phyloP scores from a whole-genome alignment of 1,140 invertebrate species.

The Drosophila repletoides region DNA sequence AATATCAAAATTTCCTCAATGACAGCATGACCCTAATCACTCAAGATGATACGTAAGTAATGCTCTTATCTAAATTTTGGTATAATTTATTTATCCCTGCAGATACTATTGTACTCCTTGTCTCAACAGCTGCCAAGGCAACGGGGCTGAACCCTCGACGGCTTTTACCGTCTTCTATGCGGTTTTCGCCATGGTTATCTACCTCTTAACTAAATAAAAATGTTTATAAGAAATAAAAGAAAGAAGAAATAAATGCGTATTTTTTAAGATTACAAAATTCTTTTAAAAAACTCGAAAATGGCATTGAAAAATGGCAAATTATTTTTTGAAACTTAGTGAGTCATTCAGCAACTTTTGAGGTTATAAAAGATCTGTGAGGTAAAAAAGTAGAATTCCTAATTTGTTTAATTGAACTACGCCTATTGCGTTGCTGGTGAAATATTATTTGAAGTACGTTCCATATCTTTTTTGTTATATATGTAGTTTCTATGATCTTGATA shows the following conservation, averaged over 20 bases:
- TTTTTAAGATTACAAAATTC: no score
- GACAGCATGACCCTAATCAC: slow-evolving; percentile 51
- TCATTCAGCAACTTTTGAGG: no score
- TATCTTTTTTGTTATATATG: neutral
- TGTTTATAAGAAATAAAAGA: no score
- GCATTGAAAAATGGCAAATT: no score
- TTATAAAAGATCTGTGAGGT: no score
- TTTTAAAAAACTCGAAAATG: no score
- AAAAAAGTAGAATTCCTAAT: neutral
- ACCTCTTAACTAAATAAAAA: slow-evolving; percentile 12
- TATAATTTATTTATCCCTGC: neutral
- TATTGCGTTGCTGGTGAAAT: neutral
- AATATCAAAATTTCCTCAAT: slow-evolving; percentile 48
- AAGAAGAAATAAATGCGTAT: no score
- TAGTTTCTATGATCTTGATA: slow-evolving; percentile 4
- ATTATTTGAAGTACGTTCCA: neutral
- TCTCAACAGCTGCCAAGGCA: slow-evolving; percentile 45
- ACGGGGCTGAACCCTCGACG: slow-evolving; percentile 38
- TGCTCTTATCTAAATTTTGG: no score
- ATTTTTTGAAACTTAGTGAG: no score
- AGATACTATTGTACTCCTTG: neutral
- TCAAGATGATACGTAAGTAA: slow-evolving; percentile 58
- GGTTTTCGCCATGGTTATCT: slow-evolving; percentile 41
- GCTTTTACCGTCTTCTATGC: slow-evolving; percentile 29
- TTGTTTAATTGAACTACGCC: neutral